Evolutionary conservation across 2,797 vertebrate species (phyloP).

Genomic region (Denticeps clupeoides): DNA sequence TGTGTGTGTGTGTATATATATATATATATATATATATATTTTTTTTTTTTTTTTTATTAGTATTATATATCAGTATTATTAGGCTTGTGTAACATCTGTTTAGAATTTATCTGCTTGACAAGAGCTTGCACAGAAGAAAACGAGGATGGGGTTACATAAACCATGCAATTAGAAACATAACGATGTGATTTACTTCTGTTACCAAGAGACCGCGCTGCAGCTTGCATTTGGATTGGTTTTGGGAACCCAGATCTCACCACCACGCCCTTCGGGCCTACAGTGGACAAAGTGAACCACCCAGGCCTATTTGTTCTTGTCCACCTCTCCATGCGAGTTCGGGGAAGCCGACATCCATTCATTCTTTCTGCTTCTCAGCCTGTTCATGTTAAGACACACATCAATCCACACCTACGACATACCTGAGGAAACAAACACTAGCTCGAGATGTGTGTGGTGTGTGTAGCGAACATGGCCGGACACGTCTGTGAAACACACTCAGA

Average conservation of each 20-base stretch:
- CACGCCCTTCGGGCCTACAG: constrained; percentile 7
- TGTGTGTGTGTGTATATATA: too few relatives aligned
- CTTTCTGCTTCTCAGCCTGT: constrained; percentile 54
- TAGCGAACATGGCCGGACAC: constrained; percentile 66
- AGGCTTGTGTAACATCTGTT: too few relatives aligned
- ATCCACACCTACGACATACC: constrained; percentile 75
- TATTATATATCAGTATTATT: constrained; percentile 6
- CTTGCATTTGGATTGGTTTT: too few relatives aligned
- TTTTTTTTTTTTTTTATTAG: neutral
- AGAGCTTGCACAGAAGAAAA: too few relatives aligned
- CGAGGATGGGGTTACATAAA: too few relatives aligned
- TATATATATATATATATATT: too few relatives aligned
- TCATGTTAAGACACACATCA: constrained; percentile 71
- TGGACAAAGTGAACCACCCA: constrained; percentile 23
- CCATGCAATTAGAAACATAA: too few relatives aligned
- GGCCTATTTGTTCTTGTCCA: constrained; percentile 43
- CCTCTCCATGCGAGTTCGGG: constrained; percentile 37
- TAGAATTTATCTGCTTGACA: too few relatives aligned
- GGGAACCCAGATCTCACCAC: neutral
- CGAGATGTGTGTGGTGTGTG: constrained; percentile 49
- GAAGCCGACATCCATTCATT: constrained; percentile 56
- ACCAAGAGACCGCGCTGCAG: too few relatives aligned
- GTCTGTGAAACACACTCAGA: constrained; percentile 60
- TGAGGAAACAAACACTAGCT: constrained; percentile 66
- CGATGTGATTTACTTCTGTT: too few relatives aligned